These are phyloP conservation scores for Scleropages formosus DNA, from an alignment of 2,797 vertebrate species.

Conservation along the genomic window DNA sequence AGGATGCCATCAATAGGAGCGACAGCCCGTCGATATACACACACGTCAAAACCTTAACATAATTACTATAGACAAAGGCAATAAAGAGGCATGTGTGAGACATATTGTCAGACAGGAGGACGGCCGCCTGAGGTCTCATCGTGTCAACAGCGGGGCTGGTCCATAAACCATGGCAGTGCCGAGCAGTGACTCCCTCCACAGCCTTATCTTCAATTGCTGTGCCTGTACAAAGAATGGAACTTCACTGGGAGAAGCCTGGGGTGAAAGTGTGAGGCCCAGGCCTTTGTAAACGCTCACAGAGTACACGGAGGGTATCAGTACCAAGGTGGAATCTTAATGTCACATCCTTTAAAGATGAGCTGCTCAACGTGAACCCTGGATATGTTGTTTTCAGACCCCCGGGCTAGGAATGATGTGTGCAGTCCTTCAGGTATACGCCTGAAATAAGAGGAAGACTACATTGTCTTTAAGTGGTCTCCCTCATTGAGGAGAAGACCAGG, in stretches of 20 bases:
- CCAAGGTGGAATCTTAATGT: conserved; percentile 54
- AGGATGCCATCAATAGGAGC: background rate
- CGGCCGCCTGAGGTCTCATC: conserved; percentile 9
- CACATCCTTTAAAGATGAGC: conserved; percentile 71
- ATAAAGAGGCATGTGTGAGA: conserved; percentile 6
- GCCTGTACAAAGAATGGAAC: conserved; percentile 2
- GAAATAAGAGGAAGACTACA: conserved; percentile 56
- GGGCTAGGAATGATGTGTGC: conserved; percentile 55
- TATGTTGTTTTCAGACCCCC: conserved; percentile 62
- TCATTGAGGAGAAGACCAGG: conserved; percentile 35
- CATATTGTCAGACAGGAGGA: conserved; percentile 8
- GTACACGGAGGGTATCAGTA: conserved; percentile 33
- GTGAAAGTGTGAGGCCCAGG: background rate
- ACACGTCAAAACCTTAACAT: conserved; percentile 22
- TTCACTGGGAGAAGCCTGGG: conserved; percentile 7
- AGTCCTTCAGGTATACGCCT: conserved; percentile 39
- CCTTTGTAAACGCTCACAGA: background rate
- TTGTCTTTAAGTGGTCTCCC: conserved; percentile 29
- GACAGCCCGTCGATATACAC: conserved; percentile 25
- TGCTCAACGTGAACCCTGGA: conserved; percentile 70
- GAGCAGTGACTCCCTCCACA: background rate
- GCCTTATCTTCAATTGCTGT: background rate
- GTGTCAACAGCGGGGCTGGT: background rate
- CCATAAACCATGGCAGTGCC: background rate
- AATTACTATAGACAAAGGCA: conserved; percentile 28